Evolutionary conservation across 2,888 invertebrate genomes (phyloP), one percentile per base, ranked within the genome.

Genomic region (Argyresthia albistria): DNA sequence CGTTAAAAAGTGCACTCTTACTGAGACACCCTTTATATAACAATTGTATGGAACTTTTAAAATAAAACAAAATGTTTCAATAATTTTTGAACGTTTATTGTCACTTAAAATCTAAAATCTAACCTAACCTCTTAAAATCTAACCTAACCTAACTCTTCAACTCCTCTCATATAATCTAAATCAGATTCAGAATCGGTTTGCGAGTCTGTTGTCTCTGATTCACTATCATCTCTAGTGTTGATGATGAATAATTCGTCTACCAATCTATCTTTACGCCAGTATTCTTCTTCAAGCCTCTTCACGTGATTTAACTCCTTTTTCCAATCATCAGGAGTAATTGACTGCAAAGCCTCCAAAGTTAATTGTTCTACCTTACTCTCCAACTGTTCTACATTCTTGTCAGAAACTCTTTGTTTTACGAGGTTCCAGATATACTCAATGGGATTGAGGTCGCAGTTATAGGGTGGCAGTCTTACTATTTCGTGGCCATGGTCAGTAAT

Each of bases 401-500:
- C 49, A 15, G 53, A 36, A 16, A 59, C 52, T 36, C 53, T 12
- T 52, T 51, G 43, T 53, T 54, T 59, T 45, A 58, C 46, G 4
- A 48, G 35, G 10, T 35, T 35, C 35, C 48, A 48, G 11, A 48
- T 57, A 12, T 58, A 46, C 53, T 64, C 60, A 10, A 65, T 60
- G 8, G 60, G 62, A 53, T 63, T 65, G 1, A 65, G 36, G 9
- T 36, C 36, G 9, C 36, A 36, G 36, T 36, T 7, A 8, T 63
- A 64, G 1, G 63, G 62, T n/a, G 62, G 62, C 15, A 65, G 51
- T 12, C 63, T 50, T 36, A 65, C 46, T 35, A 64, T 58, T 43
- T 50, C 56, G 46, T 56, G 59, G 42, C 58, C 57, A 45, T 57
- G 46, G 11, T 14, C 46, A 52, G 45, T 56, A 15, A 59, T 55